These are phyloP conservation scores for Callipepla californica DNA, from an alignment of 2,113 vertebrate genomes.

Conservation along the genomic window DNA sequence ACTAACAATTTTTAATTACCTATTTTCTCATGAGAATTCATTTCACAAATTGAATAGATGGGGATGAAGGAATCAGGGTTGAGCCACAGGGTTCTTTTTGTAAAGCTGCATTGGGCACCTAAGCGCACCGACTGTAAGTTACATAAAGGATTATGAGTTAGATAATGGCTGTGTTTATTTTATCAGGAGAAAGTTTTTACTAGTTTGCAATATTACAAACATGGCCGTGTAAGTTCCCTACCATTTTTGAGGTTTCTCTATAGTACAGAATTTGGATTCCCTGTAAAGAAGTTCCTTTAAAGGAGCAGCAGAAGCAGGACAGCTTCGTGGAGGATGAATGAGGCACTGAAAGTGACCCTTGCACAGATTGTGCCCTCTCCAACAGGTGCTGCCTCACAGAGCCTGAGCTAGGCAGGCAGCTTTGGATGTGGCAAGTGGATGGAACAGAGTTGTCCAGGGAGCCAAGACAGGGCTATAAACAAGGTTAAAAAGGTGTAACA, in stretches of 20 bases:
- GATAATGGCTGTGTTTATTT: no score
- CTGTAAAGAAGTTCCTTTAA: background rate
- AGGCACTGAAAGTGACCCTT: background rate
- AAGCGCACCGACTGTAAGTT: background rate
- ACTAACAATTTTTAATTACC: background rate
- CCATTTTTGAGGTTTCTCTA: background rate
- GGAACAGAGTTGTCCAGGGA: background rate
- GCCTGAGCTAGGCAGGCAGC: background rate
- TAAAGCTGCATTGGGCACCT: background rate
- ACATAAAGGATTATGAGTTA: background rate
- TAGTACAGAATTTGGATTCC: background rate
- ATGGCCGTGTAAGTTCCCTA: accelerated
- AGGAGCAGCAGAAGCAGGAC: background rate
- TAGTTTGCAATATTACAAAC: background rate
- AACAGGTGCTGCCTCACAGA: background rate
- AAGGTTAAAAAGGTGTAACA: background rate
- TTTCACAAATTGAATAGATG: background rate
- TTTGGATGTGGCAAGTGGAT: background rate
- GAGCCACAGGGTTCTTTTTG: background rate
- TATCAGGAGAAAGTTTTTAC: background rate
- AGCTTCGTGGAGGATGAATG: background rate
- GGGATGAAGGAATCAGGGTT: background rate
- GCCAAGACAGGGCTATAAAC: background rate
- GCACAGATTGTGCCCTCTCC: background rate
- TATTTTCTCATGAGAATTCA: background rate